Evolutionary conservation across 2,888 invertebrate genomes (phyloP), one percentile per base, ranked within the genome.

Genomic region (Athalia cordata): DNA sequence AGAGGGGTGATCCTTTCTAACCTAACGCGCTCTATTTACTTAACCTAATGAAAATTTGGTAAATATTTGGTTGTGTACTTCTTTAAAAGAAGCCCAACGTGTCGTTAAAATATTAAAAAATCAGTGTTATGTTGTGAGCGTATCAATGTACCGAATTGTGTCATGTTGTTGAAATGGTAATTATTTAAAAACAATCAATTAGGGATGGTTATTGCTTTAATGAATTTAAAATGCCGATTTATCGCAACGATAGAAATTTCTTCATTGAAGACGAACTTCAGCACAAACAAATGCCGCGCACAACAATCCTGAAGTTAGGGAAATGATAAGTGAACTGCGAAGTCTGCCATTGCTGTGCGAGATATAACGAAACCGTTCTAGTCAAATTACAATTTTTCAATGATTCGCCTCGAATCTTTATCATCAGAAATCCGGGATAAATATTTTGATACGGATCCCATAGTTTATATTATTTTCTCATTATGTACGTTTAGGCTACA

Each of bases 261-360:
- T 59, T 62, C 75, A 86, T 83, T 83, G 83, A 86, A 86, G 87
- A 86, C 89, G 83, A 88, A 89, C 89, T 89, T 89, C 89, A 89
- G 87, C 86, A 87, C 87, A 89, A 89, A 89, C 89, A 89, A 89
- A 89, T 86, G 88, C 85, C 86, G 84, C 83, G 82, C 87, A 88
- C 84, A 87, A 89, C 87, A 89, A 88, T 87, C 87, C 86, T 89
- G 89, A 89, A 89, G 89, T 89, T 89, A 86, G 88, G 85, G 86
- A 81, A 83, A 84, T 83, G 74, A 78, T 79, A 80, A 80, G 78
- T 78, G 80, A 80, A 78, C 77, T 70, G 43, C 79, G 80, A 80
- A 80, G 80, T 80, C 80, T 77, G 80, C 80, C 80, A 80, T 80
- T 80, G 65, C 79, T 52, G 15, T 78, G 55, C 74, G 72, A 72